These are phyloP conservation scores for Thaumatotibia leucotreta DNA, from an alignment of 1,140 invertebrate genomes.

Conservation along the genomic window DNA sequence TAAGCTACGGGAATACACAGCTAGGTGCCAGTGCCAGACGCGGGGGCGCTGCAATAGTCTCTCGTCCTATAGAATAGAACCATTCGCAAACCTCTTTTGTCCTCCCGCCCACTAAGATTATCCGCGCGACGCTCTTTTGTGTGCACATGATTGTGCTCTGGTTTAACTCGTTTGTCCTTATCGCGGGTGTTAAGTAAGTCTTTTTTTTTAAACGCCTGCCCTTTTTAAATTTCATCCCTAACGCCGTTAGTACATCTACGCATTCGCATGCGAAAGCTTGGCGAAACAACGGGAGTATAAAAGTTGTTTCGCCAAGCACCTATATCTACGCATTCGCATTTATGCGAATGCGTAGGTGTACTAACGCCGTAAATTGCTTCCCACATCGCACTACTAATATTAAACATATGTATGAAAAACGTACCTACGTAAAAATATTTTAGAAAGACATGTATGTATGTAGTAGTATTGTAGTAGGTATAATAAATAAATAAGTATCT, in stretches of 20 bases:
- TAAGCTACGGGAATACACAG: neutral
- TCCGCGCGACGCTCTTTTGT: constrained; percentile 49
- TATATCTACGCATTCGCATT: no score
- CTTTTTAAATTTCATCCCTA: neutral
- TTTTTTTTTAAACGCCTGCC: neutral
- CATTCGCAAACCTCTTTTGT: constrained; percentile 37
- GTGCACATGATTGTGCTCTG: constrained; percentile 43
- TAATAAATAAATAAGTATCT: no score
- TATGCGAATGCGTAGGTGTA: no score
- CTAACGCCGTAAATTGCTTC: no score
- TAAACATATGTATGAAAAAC: no score
- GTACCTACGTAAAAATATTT: no score
- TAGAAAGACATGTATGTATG: no score
- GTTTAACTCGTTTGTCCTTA: constrained; percentile 50
- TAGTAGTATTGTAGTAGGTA: no score
- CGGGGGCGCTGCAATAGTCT: constrained; percentile 34
- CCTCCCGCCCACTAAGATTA: constrained; percentile 55
- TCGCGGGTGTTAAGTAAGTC: neutral
- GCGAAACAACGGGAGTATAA: no score
- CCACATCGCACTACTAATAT: no score
- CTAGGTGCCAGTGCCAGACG: constrained; percentile 55
- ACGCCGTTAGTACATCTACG: neutral
- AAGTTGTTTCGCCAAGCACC: no score
- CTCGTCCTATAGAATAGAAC: constrained; percentile 4
- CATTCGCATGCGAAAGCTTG: no score